Conservation (phyloP, 2,888 invertebrate genomes). For the Phaedon cochleariae region DNA sequence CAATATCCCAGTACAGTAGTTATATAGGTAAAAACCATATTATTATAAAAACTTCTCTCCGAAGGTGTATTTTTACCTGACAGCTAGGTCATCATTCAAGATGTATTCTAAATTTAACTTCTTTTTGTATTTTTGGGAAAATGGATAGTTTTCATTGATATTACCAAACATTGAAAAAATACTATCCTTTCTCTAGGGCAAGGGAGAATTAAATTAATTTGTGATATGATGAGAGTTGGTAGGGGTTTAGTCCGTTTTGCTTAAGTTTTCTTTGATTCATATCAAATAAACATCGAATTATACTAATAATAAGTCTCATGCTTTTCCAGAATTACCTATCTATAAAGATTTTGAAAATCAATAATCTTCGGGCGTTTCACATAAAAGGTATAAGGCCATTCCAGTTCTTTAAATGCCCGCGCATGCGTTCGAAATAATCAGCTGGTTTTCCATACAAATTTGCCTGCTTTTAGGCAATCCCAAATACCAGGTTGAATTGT, state of each 20-base stretch:
- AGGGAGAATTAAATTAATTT: no score
- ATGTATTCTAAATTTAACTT: constrained; percentile 35
- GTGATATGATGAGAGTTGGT: no score
- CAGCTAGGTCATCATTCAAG: constrained; percentile 35
- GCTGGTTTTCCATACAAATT: constrained; percentile 48
- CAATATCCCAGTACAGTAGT: no score
- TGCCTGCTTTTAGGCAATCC: constrained; percentile 48
- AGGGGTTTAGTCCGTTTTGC: no score
- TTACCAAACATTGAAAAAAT: no score
- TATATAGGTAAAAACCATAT: no score
- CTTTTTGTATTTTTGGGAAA: no score
- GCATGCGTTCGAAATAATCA: constrained; percentile 52
- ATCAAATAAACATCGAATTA: neutral
- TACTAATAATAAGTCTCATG: constrained; percentile 15
- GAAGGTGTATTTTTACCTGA: constrained; percentile 36
- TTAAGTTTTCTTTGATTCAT: neutral
- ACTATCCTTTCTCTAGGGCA: no score
- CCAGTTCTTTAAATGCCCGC: constrained; percentile 44
- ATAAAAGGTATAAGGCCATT: constrained; percentile 45
- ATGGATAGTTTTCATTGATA: no score
- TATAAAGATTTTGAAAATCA: constrained; percentile 57
- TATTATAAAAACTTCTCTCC: no score
- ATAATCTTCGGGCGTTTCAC: constrained; percentile 58
- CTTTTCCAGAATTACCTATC: no score
- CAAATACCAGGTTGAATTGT: constrained; percentile 42